Conservation (phyloP, 1,140 invertebrate genomes). For the Drosophila jambulina region DNA sequence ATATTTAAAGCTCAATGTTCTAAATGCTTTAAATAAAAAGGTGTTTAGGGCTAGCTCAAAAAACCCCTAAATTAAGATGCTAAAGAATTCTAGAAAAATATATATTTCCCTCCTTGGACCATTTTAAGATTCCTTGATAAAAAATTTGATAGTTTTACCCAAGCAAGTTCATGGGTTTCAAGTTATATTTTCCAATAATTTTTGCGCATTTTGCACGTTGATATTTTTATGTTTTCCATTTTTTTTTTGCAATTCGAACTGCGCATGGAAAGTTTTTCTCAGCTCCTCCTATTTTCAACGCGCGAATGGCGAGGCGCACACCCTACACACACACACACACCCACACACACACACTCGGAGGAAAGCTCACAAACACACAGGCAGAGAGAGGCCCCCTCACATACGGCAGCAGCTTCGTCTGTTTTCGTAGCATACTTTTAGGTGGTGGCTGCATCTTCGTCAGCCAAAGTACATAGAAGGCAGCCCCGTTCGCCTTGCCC, state of each 20-base stretch:
- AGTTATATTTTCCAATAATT: conserved; percentile 21
- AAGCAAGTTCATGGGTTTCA: conserved; percentile 12
- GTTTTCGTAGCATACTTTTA: conserved; percentile 83
- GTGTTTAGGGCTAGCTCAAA: too few relatives aligned
- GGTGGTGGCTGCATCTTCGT: conserved; percentile 79
- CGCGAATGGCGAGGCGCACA: conserved; percentile 77
- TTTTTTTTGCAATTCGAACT: conserved; percentile 53
- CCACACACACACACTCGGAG: conserved; percentile 6
- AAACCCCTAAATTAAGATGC: too few relatives aligned
- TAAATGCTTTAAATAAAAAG: too few relatives aligned
- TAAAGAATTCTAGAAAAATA: too few relatives aligned
- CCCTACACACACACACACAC: conserved; percentile 43
- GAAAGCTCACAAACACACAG: conserved; percentile 43
- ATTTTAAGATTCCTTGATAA: neutral
- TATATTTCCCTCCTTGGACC: too few relatives aligned
- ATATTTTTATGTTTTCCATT: conserved; percentile 11
- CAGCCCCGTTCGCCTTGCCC: conserved; percentile 21
- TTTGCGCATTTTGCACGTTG: conserved; percentile 27
- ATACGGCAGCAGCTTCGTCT: conserved; percentile 73
- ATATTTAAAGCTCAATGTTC: too few relatives aligned
- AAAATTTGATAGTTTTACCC: conserved; percentile 1
- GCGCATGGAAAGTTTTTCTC: conserved; percentile 77
- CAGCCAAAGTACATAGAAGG: conserved; percentile 27
- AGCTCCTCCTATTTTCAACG: conserved; percentile 81
- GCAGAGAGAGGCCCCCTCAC: conserved; percentile 63